phyloP scores from a whole-genome alignment of 2,888 invertebrate species.

The Strigamia crassipes region DNA sequence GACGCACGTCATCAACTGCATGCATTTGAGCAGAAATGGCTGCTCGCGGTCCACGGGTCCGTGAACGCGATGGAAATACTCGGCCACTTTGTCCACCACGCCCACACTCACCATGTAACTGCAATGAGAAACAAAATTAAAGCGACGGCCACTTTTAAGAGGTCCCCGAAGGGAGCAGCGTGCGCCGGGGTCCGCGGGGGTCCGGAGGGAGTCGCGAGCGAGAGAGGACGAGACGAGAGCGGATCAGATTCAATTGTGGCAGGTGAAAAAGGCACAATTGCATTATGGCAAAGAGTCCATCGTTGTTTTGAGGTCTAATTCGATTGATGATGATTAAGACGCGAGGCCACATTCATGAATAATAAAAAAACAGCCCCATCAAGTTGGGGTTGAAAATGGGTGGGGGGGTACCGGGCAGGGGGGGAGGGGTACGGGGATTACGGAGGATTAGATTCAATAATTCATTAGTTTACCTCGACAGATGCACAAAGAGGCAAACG shows the following conservation, averaged over 20 bases:
- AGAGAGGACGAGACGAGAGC: not conserved
- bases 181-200: not conserved
- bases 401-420: not conserved
- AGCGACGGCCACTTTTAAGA: constrained; percentile 21
- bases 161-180: not conserved
- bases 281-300: constrained; percentile 41
- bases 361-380: constrained; percentile 21
- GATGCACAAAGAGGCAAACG: constrained; percentile 21
- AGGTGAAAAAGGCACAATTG: constrained; percentile 6
- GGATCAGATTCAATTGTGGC: constrained; percentile 29
- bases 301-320: constrained; percentile 48
- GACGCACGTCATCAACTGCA: constrained; percentile 58
- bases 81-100: constrained; percentile 75
- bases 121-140: constrained; percentile 57
- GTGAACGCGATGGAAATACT: constrained; percentile 71
- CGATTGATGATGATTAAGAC: constrained; percentile 46
- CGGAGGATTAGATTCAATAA: constrained; percentile 21
- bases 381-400: not conserved
- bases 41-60: constrained; percentile 68
- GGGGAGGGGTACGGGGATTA: not conserved
- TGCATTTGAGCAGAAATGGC: constrained; percentile 58
- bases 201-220: constrained; percentile 11
- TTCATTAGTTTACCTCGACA: constrained; percentile 21
- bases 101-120: constrained; percentile 80
- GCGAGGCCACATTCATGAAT: constrained; percentile 18